Evolutionary conservation across 2,797 vertebrate genomes (phyloP), one percentile per base, ranked within the genome.

Genomic region (Periparus ater): DNA sequence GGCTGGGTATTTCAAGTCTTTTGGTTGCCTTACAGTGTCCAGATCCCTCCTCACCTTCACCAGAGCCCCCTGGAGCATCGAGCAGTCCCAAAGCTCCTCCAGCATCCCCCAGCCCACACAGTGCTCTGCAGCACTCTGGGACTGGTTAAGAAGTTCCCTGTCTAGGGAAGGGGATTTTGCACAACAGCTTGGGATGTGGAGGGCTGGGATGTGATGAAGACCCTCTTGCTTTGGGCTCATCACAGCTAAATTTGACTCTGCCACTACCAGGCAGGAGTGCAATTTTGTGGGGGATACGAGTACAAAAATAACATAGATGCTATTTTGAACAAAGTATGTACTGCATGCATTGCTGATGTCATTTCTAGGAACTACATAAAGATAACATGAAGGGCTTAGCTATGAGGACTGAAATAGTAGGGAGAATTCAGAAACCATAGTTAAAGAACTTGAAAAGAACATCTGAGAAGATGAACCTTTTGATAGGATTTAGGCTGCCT

Each of bases 401-500:
- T 55, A 30, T 29, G 62, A 47, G 38, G 44, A 92, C 36, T 85
- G 82, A 75, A 96, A 84, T 57, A 80, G 82, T 26, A 73, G 50
- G 13, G 30, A 75, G 45, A 55, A 80, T 73, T 95, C 89, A 45
- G 73, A 95, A 95, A 50, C 25, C 18, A 23, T 44, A 93, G 50
- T 88, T 96, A 75, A 96, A 82, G 36, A 92, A 93, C 85, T 92
- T 96, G 48, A 93, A 97, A 98, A 97, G 95, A 91, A 93, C 94
- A 97, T 95, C 97, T 89, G 79, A 97, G 85, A 88, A 97, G 96
- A 97, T 95, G 94, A 97, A 92, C 67, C 66, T 96, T 96, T 96
- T 91, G 97, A 97, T 97, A 97, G 96, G 96, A 96, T 97, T 97
- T 93, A 95, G 86, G 82, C 85, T 93, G 92, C 67, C 94, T 95